Conservation (phyloP, 1,140 invertebrate species). For the Calosoma granatense region DNA sequence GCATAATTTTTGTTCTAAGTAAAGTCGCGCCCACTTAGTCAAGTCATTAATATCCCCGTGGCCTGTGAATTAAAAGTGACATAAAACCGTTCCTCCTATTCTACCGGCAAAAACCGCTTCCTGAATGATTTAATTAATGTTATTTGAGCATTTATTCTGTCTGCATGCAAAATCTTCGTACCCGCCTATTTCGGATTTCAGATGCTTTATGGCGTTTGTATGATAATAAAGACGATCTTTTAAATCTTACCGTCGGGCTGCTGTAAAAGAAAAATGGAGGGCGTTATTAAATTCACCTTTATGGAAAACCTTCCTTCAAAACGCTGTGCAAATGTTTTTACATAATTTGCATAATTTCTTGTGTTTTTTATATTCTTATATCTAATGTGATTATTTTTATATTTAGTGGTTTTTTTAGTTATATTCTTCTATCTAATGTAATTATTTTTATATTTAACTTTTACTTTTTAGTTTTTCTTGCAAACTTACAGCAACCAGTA, state of each 20-base stretch:
- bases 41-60: not conserved
- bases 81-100: not conserved
- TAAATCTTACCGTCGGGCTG: not conserved
- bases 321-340: not conserved
- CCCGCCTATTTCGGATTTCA: not conserved
- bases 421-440: no score
- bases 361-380: no score
- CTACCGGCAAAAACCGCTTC: not conserved
- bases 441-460: no score
- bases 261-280: not conserved
- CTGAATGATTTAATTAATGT: not conserved
- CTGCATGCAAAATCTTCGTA: no score
- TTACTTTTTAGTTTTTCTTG: no score
- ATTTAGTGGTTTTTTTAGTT: no score
- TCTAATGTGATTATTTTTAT: no score
- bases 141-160: not conserved
- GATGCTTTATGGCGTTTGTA: not conserved
- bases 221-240: not conserved
- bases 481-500: no score
- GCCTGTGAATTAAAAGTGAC: not conserved
- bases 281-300: not conserved
- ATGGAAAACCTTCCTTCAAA: not conserved
- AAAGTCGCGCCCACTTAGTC: not conserved
- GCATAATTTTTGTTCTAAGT: not conserved
- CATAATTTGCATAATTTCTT: no score